Conservation (phyloP, 2,797 vertebrate genomes). For the Linurgus olivaceus region DNA sequence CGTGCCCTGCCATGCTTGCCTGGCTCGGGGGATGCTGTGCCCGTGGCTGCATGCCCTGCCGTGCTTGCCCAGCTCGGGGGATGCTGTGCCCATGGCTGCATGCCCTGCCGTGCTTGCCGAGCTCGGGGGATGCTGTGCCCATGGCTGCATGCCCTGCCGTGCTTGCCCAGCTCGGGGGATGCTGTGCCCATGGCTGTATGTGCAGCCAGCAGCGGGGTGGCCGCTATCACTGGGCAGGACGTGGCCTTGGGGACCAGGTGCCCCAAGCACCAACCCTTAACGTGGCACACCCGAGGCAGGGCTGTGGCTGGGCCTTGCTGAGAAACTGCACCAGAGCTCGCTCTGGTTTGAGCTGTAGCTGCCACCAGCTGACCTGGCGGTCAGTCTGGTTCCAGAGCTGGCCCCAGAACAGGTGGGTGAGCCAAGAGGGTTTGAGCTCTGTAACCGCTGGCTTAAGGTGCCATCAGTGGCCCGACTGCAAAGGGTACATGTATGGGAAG, state of each 20-base stretch:
- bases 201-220: neutral
- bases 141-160: too few relatives aligned
- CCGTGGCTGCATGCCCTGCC: too few relatives aligned
- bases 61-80: too few relatives aligned
- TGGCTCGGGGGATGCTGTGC: neutral
- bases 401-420: neutral
- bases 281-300: rapidly evolving
- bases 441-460: rapidly evolving
- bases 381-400: neutral
- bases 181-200: too few relatives aligned
- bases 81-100: too few relatives aligned
- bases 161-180: too few relatives aligned
- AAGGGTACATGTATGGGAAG: rapidly evolving
- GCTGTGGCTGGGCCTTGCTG: neutral
- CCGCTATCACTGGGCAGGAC: neutral
- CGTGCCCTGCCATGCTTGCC: rapidly evolving
- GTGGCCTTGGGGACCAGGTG: rapidly evolving
- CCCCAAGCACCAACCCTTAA: neutral
- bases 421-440: neutral
- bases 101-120: too few relatives aligned
- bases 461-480: rapidly evolving
- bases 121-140: neutral
- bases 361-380: rapidly evolving
- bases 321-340: neutral
- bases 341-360: rapidly evolving